Conservation (phyloP, 2,113 vertebrate species). For the Carlito syrichta region DNA sequence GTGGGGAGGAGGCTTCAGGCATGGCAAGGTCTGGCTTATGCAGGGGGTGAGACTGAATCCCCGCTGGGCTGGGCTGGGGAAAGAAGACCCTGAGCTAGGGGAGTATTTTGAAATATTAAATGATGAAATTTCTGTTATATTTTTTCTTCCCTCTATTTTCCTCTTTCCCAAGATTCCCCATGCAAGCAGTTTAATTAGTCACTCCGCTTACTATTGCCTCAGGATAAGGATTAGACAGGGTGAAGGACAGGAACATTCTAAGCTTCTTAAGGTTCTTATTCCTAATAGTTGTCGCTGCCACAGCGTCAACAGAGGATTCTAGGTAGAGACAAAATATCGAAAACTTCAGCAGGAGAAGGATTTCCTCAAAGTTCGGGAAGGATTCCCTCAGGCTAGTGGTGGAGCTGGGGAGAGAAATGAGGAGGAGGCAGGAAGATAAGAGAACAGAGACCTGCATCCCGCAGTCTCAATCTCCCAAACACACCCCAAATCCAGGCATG, state of each 20-base stretch:
- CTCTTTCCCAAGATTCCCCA: not conserved
- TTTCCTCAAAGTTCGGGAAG: not conserved
- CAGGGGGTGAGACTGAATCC: not conserved
- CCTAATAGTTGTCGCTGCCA: not conserved
- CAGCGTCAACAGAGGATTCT: not conserved
- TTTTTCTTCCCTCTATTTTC: not conserved
- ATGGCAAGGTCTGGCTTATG: not conserved
- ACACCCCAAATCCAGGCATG: rapidly evolving
- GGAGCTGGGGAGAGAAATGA: not conserved
- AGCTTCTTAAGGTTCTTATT: not conserved
- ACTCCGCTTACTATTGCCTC: not conserved
- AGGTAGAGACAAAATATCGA: not conserved
- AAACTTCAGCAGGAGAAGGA: not conserved
- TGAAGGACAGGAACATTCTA: not conserved
- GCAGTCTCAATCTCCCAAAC: not conserved
- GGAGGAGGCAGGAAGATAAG: not conserved
- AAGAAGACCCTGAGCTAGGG: not conserved
- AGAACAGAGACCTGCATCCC: no score
- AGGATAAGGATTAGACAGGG: not conserved
- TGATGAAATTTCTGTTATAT: not conserved
- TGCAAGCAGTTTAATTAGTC: not conserved
- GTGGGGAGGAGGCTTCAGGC: not conserved
- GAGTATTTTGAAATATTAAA: not conserved
- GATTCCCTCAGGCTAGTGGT: not conserved
- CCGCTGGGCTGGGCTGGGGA: not conserved